A percentile compares a stretch with the other conserved stretches of the same genome.
phyloP scores from a whole-genome alignment of 2,888 invertebrate species.

The Ischnus inquisitorius region DNA sequence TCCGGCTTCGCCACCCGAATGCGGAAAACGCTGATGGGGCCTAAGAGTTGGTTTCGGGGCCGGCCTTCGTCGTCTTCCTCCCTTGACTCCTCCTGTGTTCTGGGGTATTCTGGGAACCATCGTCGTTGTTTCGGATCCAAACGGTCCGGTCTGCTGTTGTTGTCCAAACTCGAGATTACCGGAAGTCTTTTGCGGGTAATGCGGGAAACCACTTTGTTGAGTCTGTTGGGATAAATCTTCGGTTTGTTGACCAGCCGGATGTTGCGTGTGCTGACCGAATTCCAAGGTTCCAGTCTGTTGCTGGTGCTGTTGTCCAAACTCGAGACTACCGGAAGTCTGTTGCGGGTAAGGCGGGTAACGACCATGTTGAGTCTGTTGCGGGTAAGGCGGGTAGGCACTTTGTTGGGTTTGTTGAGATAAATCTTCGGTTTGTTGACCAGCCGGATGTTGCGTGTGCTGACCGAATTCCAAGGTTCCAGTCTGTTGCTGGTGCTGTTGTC shows the following conservation, averaged over 20 bases:
- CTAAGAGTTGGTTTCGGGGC: slow-evolving; percentile 74
- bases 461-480: slow-evolving; percentile 45
- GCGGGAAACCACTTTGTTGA: slow-evolving; percentile 20
- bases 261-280: slow-evolving; percentile 67
- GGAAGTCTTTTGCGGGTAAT: slow-evolving; percentile 50
- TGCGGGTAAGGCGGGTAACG: slow-evolving; percentile 47
- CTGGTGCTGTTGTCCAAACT: slow-evolving; percentile 22
- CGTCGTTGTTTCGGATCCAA: slow-evolving; percentile 38
- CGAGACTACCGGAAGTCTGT: slow-evolving; percentile 14
- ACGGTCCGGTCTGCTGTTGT: slow-evolving; percentile 29
- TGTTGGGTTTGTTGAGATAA: slow-evolving; percentile 76
- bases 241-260: slow-evolving; percentile 58
- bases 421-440: slow-evolving; percentile 72
- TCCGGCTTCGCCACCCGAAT: slow-evolving; percentile 18
- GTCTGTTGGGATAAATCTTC: slow-evolving; percentile 55
- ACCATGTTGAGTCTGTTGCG: slow-evolving; percentile 71
- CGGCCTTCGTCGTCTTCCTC: slow-evolving; percentile 64
- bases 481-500: slow-evolving; percentile 62
- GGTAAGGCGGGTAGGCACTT: too few species aligned
- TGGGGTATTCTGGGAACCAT: slow-evolving; percentile 18
- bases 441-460: slow-evolving; percentile 50
- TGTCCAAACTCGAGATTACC: slow-evolving; percentile 55
- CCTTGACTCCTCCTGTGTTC: slow-evolving; percentile 34
- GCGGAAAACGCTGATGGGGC: slow-evolving; percentile 45
- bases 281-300: slow-evolving; percentile 68